Conservation (phyloP, 2,113 vertebrate genomes). For the Thunnus maccoyii region DNA sequence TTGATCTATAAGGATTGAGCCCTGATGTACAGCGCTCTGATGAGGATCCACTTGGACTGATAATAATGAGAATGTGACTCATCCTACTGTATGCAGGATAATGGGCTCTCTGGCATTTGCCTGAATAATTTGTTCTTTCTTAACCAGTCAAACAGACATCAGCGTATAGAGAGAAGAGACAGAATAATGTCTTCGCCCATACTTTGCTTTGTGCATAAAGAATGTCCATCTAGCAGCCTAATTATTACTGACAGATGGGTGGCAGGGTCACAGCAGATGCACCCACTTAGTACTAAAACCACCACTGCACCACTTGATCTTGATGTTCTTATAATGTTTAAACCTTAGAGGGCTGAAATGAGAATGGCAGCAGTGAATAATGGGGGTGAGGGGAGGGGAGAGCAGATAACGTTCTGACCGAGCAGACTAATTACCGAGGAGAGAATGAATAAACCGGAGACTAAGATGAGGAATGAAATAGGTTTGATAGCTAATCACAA, state of each 20-base stretch:
- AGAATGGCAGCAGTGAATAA: conserved; percentile 52
- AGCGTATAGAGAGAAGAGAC: background rate
- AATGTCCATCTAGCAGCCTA: conserved; percentile 45
- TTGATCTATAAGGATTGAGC: conserved; percentile 9
- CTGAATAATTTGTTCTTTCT: conserved; percentile 47
- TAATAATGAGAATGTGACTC: conserved; percentile 22
- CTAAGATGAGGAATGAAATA: conserved; percentile 50
- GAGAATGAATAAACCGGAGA: conserved; percentile 53
- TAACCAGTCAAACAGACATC: conserved; percentile 23
- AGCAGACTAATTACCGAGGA: conserved; percentile 54
- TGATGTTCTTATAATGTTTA: conserved; percentile 52
- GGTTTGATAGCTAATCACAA: conserved; percentile 58
- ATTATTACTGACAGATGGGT: conserved; percentile 58
- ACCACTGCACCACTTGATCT: conserved; percentile 55
- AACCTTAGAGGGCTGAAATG: conserved; percentile 43
- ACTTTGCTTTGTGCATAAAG: conserved; percentile 20
- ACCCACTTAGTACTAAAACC: conserved; percentile 60
- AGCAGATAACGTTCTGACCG: conserved; percentile 47
- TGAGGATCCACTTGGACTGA: conserved; percentile 27
- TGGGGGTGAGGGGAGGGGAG: conserved; percentile 8
- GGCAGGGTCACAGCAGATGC: conserved; percentile 58
- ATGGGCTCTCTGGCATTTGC: conserved; percentile 43
- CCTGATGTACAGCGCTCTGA: background rate
- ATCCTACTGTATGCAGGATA: conserved; percentile 11
- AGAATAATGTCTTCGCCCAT: conserved; percentile 20